phyloP scores from a whole-genome alignment of 2,797 vertebrate species.

The Aldrovandia affinis region DNA sequence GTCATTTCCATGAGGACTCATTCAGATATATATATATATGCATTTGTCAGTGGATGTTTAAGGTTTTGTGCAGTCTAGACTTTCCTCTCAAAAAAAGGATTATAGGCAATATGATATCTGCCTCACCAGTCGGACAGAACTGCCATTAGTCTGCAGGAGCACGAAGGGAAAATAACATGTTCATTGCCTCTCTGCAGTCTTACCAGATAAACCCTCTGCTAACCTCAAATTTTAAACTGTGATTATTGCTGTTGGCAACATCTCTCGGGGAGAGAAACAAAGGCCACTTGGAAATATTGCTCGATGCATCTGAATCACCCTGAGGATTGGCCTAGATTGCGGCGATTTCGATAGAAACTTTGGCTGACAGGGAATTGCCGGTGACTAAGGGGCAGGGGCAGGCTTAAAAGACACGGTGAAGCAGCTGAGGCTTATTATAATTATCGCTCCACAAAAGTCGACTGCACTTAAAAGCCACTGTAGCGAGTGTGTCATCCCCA shows the following conservation, averaged over 20 bases:
- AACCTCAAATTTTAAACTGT: constrained; percentile 72
- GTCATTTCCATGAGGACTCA: background rate
- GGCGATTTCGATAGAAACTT: constrained; percentile 72
- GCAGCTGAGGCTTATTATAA: constrained; percentile 69
- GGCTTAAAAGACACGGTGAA: constrained; percentile 54
- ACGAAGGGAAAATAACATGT: background rate
- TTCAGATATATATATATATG: background rate
- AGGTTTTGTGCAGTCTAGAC: background rate
- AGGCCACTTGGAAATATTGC: constrained; percentile 7
- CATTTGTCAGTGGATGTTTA: background rate
- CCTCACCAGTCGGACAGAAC: background rate
- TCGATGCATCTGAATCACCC: constrained; percentile 52
- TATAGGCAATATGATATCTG: background rate
- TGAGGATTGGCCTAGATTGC: constrained; percentile 73
- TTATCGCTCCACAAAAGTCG: constrained; percentile 48
- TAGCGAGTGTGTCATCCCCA: background rate
- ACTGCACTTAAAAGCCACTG: background rate
- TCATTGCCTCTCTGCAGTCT: constrained; percentile 45
- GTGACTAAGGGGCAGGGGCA: too few species aligned
- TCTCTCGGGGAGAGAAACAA: constrained; percentile 37
- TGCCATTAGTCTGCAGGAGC: background rate
- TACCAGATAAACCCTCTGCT: constrained; percentile 58
- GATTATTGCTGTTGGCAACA: constrained; percentile 71
- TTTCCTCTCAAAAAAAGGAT: background rate
- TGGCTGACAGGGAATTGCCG: constrained; percentile 70